A percentile compares a stretch with the other conserved stretches of the same genome.
Conservation (phyloP, 2,888 invertebrate genomes). For the Tenthredo amoena region DNA sequence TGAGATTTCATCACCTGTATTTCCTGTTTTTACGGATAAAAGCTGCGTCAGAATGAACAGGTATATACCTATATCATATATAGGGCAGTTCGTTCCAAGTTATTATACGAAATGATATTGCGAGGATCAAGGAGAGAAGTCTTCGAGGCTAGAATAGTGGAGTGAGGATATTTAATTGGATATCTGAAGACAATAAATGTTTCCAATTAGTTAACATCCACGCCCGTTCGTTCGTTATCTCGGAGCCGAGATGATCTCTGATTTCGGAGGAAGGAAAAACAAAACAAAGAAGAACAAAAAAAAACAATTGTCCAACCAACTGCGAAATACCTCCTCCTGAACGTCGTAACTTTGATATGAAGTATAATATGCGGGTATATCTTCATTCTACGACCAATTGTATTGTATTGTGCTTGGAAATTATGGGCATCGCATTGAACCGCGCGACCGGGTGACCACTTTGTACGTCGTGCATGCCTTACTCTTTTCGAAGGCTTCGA, state of each 20-base stretch:
- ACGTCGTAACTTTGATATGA: background rate
- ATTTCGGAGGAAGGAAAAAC: background rate
- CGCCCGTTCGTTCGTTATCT: background rate
- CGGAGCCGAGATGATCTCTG: background rate
- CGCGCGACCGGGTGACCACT: background rate
- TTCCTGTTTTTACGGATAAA: no score
- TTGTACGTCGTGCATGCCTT: background rate
- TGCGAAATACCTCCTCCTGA: background rate
- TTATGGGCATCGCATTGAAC: background rate
- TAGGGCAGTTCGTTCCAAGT: no score
- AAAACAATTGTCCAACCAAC: background rate
- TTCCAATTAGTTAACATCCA: background rate
- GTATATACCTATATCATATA: no score
- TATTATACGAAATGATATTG: background rate
- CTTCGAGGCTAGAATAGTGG: background rate
- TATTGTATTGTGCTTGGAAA: background rate
- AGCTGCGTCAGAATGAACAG: no score
- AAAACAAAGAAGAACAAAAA: no score
- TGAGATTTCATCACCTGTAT: background rate
- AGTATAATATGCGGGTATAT: background rate
- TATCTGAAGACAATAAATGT: background rate
- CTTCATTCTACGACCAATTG: background rate
- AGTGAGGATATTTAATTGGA: background rate
- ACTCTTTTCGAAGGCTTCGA: background rate
- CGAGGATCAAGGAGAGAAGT: background rate